A percentile compares a stretch with the other conserved stretches of the same genome.
Conservation (phyloP, 2,888 invertebrate genomes). For the Callyntrura guangdongensis region DNA sequence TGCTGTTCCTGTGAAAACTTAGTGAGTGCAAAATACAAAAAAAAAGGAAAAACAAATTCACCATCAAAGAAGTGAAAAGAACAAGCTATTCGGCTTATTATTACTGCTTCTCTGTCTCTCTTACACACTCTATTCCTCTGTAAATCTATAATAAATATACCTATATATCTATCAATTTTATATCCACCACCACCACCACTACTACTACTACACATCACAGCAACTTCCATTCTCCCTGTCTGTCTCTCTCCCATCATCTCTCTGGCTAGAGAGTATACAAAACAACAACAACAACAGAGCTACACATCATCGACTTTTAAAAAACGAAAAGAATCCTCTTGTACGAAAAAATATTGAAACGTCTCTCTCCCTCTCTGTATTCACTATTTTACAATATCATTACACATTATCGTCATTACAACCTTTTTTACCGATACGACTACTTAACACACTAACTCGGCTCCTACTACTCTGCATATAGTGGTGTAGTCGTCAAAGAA, state of each 20-base stretch:
- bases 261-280: neutral
- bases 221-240: conserved; percentile 16
- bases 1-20: neutral
- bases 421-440: too few relatives aligned
- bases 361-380: neutral
- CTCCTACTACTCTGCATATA: neutral
- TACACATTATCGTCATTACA: neutral
- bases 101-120: conserved; percentile 42
- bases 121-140: conserved; percentile 4
- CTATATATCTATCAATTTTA: neutral
- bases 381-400: too few relatives aligned
- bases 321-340: conserved; percentile 2
- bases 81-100: conserved; percentile 53
- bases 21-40: conserved; percentile 46
- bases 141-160: neutral
- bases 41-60: conserved; percentile 4
- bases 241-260: neutral
- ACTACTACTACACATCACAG: conserved; percentile 24
- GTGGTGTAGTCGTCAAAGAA: neutral
- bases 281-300: neutral
- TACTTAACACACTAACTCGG: too few relatives aligned
- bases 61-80: conserved; percentile 34
- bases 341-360: conserved; percentile 41
- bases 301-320: conserved; percentile 29
- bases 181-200: neutral